Conservation (phyloP, 2,797 vertebrate genomes). For the Graptemys geographica region DNA sequence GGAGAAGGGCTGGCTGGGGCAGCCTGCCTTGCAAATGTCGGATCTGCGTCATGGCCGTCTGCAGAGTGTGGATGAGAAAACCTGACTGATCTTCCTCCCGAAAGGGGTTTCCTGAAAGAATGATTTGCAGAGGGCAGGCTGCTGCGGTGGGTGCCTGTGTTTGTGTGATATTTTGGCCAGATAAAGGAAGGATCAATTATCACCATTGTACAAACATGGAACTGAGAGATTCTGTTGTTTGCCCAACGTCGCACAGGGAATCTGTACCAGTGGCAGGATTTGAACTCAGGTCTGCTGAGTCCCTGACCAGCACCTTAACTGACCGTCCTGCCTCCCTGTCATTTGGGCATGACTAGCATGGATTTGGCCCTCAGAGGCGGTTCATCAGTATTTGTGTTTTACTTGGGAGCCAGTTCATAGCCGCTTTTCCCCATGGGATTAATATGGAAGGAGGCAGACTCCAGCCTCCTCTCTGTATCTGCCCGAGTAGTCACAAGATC, state of each 20-base stretch:
- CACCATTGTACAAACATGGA: not conserved
- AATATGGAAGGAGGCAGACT: not conserved
- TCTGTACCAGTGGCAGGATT: not conserved
- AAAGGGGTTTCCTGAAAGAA: not conserved
- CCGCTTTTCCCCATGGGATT: not conserved
- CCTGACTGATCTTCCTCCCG: not conserved
- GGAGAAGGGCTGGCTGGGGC: not conserved
- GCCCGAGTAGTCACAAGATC: conserved; percentile 47
- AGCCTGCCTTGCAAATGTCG: not conserved
- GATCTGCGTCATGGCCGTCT: conserved; percentile 49
- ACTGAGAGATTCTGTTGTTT: not conserved
- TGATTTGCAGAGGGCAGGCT: not conserved
- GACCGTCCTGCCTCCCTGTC: not conserved
- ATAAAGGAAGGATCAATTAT: not conserved
- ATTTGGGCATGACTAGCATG: not conserved
- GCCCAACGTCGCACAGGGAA: not conserved
- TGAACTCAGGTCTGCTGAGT: not conserved
- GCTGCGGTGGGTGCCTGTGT: no score
- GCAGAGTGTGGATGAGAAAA: not conserved
- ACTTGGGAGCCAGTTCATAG: not conserved
- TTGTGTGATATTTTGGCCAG: not conserved
- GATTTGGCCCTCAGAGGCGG: not conserved
- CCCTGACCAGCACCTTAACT: not conserved
- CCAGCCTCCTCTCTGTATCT: not conserved
- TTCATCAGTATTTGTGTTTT: not conserved